Evolutionary conservation across 35 echinoderm and acorn worm species (phyloP), one percentile per base, ranked within the genome.

Genomic region (Apostichopus japonicus): DNA sequence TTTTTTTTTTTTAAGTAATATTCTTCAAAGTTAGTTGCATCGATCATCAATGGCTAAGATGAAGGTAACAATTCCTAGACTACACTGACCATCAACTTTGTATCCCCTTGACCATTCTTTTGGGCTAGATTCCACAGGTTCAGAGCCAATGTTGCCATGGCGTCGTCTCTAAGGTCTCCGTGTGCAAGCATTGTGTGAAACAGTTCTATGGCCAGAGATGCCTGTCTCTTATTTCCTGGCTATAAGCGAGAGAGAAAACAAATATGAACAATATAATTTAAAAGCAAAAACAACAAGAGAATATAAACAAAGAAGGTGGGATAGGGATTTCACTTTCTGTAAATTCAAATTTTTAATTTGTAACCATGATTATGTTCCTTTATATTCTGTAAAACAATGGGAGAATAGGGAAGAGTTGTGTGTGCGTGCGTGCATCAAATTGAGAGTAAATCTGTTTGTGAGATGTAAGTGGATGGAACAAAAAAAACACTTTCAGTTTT

Each of bases 81-180:
- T 70, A 1, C 11, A 93, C 95, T 91, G 67, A 99, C 97, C 93
- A 96, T 96, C 15, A 78, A 77, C 88, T 99, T 99, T 1, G 97
- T 96, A 63, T 99, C 97, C 15, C 80, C 95, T 24, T 96, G 89
- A 9, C 97, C 97, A 90, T 99, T 91, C 72, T 99, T 99, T 90
- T 99, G 95, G 21, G 95, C 92, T 13, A 99, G 95, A 59, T 98
- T 94, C 97, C 97, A 99, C 4, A 99, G 97, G 63, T 99, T 99
- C 15, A 87, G 92, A 6, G 97, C 97, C 54, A 99, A 61, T 13
- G 76, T 94, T 10, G 91, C 76, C 65, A 96, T 94, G 53, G 91
- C 71, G 8, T 84, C 78, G 58, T 99, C 77, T 21, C 70, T 53
- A 8, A 99, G 21, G 77, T 99, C 95, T 53, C 93, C 97, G 73